A percentile compares a stretch with the other conserved stretches of the same genome.
These are phyloP conservation scores for Melipona beecheii DNA, from an alignment of 2,888 invertebrate genomes.

Conservation along the genomic window DNA sequence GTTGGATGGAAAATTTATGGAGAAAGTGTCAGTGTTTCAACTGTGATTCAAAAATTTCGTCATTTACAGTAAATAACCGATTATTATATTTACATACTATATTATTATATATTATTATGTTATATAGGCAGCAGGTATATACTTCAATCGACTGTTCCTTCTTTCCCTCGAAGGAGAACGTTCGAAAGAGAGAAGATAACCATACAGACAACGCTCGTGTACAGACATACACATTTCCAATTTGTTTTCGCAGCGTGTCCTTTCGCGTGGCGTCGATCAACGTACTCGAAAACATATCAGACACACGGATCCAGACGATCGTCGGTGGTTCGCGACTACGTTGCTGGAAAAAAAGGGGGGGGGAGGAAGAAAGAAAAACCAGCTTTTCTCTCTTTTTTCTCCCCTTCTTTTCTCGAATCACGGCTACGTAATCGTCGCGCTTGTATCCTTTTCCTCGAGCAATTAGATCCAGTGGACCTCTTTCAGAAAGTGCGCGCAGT, in stretches of 20 bases:
- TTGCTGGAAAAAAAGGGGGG: not conserved
- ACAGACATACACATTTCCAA: not conserved
- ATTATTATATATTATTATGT: too few relatives aligned
- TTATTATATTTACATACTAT: too few relatives aligned
- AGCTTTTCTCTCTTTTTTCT: not conserved
- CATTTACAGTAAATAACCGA: too few relatives aligned
- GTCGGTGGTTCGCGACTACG: not conserved
- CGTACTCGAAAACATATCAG: slow-evolving; percentile 24
- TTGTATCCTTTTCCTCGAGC: slow-evolving; percentile 54
- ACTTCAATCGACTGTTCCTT: too few relatives aligned
- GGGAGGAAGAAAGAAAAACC: not conserved
- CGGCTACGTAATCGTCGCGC: slow-evolving; percentile 49
- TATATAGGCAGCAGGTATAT: too few relatives aligned
- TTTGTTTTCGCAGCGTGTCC: not conserved
- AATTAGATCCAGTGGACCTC: slow-evolving; percentile 56
- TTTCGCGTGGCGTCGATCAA: not conserved
- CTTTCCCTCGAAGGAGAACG: too few relatives aligned
- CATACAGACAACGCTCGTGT: too few relatives aligned
- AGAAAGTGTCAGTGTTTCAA: too few relatives aligned
- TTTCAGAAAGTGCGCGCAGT: slow-evolving; percentile 36
- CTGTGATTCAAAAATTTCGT: too few relatives aligned
- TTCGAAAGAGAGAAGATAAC: too few relatives aligned
- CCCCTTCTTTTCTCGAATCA: slow-evolving; percentile 10
- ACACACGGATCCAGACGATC: slow-evolving; percentile 19
- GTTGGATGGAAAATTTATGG: too few relatives aligned